phyloP scores from a whole-genome alignment of 2,113 vertebrate genomes.

The Crotophaga sulcirostris region DNA sequence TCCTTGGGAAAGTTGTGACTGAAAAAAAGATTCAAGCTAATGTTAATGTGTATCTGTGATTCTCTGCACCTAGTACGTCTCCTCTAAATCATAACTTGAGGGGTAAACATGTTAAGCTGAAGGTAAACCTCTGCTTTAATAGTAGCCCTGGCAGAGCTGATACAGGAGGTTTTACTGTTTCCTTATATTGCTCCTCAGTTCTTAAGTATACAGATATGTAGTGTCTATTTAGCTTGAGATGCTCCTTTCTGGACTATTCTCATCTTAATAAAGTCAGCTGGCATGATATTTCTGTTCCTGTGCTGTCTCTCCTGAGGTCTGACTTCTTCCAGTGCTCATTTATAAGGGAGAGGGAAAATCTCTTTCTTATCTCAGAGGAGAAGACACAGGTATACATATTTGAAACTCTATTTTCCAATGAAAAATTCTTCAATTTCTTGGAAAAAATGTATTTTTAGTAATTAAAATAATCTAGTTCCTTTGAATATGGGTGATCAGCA shows the following conservation, averaged over 20 bases:
- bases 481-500: background rate
- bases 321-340: background rate
- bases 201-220: background rate
- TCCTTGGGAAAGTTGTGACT: background rate
- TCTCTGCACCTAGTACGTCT: background rate
- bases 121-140: conserved; percentile 19
- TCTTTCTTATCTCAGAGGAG: background rate
- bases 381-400: background rate
- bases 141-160: background rate
- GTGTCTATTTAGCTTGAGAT: background rate
- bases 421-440: background rate
- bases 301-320: background rate
- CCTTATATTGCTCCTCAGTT: background rate
- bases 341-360: background rate
- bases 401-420: background rate
- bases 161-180: background rate
- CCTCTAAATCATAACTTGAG: background rate
- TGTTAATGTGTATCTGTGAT: conserved; percentile 13
- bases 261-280: conserved; percentile 51
- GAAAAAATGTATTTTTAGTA: background rate
- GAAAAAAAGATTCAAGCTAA: background rate
- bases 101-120: background rate
- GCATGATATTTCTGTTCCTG: background rate
- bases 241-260: conserved; percentile 30
- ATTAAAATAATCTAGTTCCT: conserved; percentile 12